phyloP scores from a whole-genome alignment of 1,140 invertebrate genomes.

The Drosophila pandora region DNA sequence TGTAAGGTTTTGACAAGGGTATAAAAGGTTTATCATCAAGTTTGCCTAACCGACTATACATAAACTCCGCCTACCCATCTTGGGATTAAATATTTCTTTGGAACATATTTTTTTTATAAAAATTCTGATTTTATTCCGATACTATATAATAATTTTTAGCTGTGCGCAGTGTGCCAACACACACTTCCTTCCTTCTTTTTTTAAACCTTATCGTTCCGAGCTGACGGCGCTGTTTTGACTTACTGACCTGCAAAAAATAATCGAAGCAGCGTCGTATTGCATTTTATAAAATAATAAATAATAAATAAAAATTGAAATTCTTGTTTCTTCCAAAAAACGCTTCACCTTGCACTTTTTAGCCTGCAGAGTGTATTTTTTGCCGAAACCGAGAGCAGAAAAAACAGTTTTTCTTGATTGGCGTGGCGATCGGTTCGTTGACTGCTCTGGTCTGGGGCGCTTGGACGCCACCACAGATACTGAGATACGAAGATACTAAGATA shows the following conservation, averaged over 20 bases:
- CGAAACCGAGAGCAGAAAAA: conserved; percentile 24
- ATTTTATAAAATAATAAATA: conserved; percentile 49
- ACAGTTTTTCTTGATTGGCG: conserved; percentile 31
- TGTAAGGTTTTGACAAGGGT: not conserved
- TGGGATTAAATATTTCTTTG: no score
- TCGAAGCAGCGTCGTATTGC: conserved; percentile 34
- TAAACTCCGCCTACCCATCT: no score
- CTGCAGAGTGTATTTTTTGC: conserved; percentile 14
- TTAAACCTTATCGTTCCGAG: conserved; percentile 22
- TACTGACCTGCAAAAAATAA: conserved; percentile 33
- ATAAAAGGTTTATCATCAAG: not conserved
- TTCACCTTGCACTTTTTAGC: conserved; percentile 69
- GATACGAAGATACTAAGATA: not conserved
- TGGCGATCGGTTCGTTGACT: conserved; percentile 65
- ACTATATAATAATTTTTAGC: not conserved
- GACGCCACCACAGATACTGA: conserved; percentile 10
- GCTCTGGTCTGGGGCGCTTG: conserved; percentile 52
- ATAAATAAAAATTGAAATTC: conserved; percentile 42
- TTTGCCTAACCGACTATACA: not conserved
- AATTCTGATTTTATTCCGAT: not conserved
- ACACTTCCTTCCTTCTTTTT: conserved; percentile 5
- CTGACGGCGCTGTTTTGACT: conserved; percentile 42
- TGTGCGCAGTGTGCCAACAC: not conserved
- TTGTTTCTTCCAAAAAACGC: conserved; percentile 43
- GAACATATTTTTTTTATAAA: no score